Evolutionary conservation across 2,113 vertebrate species (phyloP).

Genomic region (Aix galericulata): DNA sequence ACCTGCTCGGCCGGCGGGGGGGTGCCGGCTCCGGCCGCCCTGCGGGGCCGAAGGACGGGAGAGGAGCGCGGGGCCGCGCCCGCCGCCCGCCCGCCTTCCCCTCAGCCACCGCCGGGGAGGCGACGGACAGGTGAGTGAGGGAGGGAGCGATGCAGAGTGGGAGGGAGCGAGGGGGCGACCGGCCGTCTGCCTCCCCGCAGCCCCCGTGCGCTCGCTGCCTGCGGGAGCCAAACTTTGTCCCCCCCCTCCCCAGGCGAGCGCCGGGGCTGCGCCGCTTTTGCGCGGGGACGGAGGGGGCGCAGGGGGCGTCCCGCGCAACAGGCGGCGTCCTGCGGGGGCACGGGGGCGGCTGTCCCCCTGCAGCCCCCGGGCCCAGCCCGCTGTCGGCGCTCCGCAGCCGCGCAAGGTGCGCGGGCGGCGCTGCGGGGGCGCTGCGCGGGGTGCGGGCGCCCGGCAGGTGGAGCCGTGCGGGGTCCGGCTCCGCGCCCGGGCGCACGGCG

Average conservation of each 20-base stretch:
- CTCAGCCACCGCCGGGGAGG: neutral
- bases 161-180: no score
- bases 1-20: neutral
- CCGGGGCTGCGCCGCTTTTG: neutral
- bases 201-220: no score
- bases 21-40: neutral
- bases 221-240: slow-evolving; percentile 68
- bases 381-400: neutral
- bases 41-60: neutral
- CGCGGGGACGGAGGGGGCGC: neutral
- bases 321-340: neutral
- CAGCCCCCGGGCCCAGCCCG: neutral
- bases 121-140: slow-evolving; percentile 59
- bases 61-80: neutral
- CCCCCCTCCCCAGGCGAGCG: neutral
- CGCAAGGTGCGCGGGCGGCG: no score
- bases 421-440: no score
- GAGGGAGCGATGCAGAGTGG: no score
- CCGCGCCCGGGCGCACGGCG: no score
- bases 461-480: neutral
- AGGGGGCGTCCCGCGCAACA: slow-evolving; percentile 16
- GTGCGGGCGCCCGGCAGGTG: neutral
- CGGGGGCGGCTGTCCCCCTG: no score
- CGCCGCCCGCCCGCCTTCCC: neutral
- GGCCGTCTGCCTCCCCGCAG: no score